Evolutionary conservation across 2,797 vertebrate species (phyloP).

Genomic region (Oceanodroma leucorhoa): DNA sequence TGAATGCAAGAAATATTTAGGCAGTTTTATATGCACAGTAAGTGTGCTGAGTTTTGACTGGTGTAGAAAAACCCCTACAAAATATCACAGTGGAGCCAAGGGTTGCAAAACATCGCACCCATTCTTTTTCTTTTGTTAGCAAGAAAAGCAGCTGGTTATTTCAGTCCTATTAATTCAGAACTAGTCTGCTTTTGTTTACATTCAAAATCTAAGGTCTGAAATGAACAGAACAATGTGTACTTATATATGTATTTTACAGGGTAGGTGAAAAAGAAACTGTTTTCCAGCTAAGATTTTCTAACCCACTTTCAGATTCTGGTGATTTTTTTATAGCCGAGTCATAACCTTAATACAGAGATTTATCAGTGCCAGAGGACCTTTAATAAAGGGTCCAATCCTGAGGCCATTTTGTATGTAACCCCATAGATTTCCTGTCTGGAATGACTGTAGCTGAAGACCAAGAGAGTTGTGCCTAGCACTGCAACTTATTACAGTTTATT

Average conservation of each 20-base stretch:
- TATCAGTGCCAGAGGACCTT: not conserved
- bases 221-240: not conserved
- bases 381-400: not conserved
- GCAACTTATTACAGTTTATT: not conserved
- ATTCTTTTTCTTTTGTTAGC: not conserved
- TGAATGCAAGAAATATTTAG: conserved; percentile 42
- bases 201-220: not conserved
- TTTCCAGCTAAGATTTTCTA: not conserved
- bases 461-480: not conserved
- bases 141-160: not conserved
- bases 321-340: not conserved
- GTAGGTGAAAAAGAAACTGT: not conserved
- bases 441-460: not conserved
- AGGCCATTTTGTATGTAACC: not conserved
- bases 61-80: not conserved
- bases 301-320: not conserved
- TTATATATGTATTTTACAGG: not conserved
- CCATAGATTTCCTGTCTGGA: not conserved
- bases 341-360: not conserved
- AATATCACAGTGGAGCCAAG: not conserved
- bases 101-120: not conserved
- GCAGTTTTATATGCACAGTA: not conserved
- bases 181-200: not conserved
- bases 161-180: not conserved
- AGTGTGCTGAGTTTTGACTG: not conserved